Evolutionary conservation across 2,113 vertebrate genomes (phyloP), one percentile per base, ranked within the genome.

Genomic region (Lycocorax pyrrhopterus): DNA sequence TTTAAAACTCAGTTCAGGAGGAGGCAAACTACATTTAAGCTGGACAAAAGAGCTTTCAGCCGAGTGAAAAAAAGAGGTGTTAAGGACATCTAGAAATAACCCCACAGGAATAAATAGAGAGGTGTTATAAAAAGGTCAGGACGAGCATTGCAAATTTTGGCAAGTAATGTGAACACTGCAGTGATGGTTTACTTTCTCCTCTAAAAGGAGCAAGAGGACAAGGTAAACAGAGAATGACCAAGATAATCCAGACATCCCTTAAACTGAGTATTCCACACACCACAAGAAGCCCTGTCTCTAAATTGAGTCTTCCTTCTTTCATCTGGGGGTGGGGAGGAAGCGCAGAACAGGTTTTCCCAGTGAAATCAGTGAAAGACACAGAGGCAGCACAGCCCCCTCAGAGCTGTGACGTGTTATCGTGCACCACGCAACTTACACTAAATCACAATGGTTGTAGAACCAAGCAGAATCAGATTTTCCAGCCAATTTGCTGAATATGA

Each of bases 71-170:
- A 84, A 75, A 75, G 35, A 13, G 59, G 60, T 27, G 27, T 85
- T 86, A 56, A 64, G 84, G 44, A 46, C 62, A 85, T 33, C 93
- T 92, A 95, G 88, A 96, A 97, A 96, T 87, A 96, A 92, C 25
- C 89, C 63, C 43, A 43, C 13, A 67, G 83, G 69, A 93, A 80
- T 83, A 96, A 96, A 94, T 1, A 95, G 25, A 79, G 46, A 94
- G 13, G 69, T 53, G 47, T 76, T 96, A 74, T 74, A 58, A 93
- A 84, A 81, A 93, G 83, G 76, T 74, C 63, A 90, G 63, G 63
- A 86, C 16, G 63, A 84, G 41, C 1, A 0, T 0, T 37, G 17
- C 35, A 81, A 60, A 41, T 90, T 93, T 78, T 62, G 49, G 88
- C 56, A 84, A 87, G 39, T 12, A 12, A 56, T 3, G 12, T 58